Evolutionary conservation across 2,888 invertebrate genomes (phyloP).

Genomic region (Philhelius pedissequus): DNA sequence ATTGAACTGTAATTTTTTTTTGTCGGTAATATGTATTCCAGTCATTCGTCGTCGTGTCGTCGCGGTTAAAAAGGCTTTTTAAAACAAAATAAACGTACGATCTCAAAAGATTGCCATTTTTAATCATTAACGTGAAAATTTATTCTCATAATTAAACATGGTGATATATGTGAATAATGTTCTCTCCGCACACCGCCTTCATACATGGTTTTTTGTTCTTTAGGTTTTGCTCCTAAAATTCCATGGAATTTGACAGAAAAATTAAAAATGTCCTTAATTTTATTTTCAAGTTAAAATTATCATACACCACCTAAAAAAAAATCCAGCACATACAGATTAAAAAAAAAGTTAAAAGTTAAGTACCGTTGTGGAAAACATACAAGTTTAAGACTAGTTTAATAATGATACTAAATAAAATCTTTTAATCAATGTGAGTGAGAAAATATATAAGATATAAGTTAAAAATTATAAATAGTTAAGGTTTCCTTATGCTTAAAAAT

Average conservation of each 20-base stretch:
- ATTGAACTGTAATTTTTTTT: conserved; percentile 6
- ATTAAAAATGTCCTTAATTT: neutral
- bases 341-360: neutral
- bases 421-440: conserved; percentile 56
- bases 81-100: conserved; percentile 26
- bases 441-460: conserved; percentile 22
- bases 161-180: conserved; percentile 13
- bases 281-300: neutral
- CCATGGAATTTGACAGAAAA: neutral
- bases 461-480: conserved; percentile 38
- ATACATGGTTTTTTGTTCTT: neutral
- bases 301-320: neutral
- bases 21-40: conserved; percentile 29
- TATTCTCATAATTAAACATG: conserved; percentile 4
- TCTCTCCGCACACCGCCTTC: conserved; percentile 10
- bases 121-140: conserved; percentile 21
- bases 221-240: neutral
- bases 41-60: conserved; percentile 31
- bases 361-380: conserved; percentile 15
- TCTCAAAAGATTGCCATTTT: conserved; percentile 29
- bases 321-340: neutral
- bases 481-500: conserved; percentile 42
- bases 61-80: conserved; percentile 24
- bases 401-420: conserved; percentile 30
- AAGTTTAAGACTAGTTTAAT: conserved; percentile 12